Evolutionary conservation across 2,113 vertebrate genomes (phyloP).

Genomic region (Oophaga pumilio): DNA sequence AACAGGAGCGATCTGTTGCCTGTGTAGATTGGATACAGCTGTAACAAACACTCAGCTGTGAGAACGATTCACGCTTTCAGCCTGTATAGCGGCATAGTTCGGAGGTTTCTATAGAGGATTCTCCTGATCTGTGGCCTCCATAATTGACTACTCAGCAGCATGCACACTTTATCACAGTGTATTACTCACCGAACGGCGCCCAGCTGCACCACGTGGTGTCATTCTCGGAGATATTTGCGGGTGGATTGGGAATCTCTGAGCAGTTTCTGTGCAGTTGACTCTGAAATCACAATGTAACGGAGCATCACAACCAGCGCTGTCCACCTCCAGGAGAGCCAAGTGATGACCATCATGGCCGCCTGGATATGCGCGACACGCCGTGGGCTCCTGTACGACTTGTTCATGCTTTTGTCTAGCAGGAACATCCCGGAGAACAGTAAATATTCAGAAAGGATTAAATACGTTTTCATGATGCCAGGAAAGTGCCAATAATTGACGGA

Average conservation of each 20-base stretch:
- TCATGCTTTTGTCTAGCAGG: neutral
- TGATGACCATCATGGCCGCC: neutral
- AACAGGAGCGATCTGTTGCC: no score
- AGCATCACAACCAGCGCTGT: neutral
- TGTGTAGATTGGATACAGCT: no score
- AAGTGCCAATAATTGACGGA: neutral
- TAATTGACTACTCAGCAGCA: neutral
- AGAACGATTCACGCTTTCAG: no score
- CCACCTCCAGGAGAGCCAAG: neutral
- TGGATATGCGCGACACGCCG: neutral
- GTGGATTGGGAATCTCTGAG: constrained; percentile 67
- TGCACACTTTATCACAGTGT: neutral
- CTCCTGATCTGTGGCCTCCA: no score
- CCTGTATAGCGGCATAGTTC: no score
- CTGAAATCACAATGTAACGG: constrained; percentile 66
- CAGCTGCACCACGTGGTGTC: constrained; percentile 90
- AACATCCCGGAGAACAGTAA: neutral
- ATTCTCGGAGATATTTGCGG: constrained; percentile 73
- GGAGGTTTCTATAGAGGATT: no score
- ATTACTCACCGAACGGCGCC: constrained; percentile 88
- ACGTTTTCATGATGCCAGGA: neutral
- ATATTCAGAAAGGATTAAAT: neutral
- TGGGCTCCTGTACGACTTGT: neutral
- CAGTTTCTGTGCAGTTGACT: constrained; percentile 93
- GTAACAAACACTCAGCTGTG: no score